Percentiles rank a stretch among this genome's conserved stretches.
Evolutionary conservation across 2,797 vertebrate genomes (phyloP).

Genomic region (Psittacula echo): DNA sequence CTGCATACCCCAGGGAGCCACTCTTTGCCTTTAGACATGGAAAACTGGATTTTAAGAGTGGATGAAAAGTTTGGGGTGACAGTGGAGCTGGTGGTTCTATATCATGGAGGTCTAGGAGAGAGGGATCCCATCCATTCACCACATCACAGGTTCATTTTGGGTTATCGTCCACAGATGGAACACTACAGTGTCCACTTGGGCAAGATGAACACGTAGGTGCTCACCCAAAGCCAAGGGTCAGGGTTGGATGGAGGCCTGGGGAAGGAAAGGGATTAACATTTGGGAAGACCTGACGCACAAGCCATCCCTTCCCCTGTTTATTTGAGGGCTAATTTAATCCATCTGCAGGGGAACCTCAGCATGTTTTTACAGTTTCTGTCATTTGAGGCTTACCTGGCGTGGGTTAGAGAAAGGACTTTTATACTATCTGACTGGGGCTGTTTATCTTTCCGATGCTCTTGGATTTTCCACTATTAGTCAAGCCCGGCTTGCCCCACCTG

Average conservation of each 20-base stretch:
- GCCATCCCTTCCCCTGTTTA: slow-evolving; percentile 57
- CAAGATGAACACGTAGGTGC: not conserved
- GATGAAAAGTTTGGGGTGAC: not conserved
- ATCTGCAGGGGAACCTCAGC: slow-evolving; percentile 72
- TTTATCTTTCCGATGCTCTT: slow-evolving; percentile 79
- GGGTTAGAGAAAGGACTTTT: slow-evolving; percentile 80
- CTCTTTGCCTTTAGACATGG: not conserved
- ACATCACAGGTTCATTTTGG: not conserved
- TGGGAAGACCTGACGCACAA: slow-evolving; percentile 27
- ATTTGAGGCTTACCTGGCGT: slow-evolving; percentile 78
- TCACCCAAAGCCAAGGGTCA: not conserved
- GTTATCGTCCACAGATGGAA: not conserved
- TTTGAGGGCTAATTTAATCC: slow-evolving; percentile 77
- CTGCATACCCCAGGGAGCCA: not conserved
- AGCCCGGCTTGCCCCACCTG: slow-evolving; percentile 64
- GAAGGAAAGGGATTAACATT: slow-evolving; percentile 59
- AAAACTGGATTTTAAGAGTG: not conserved
- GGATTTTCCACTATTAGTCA: slow-evolving; percentile 79
- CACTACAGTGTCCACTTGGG: not conserved
- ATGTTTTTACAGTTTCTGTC: slow-evolving; percentile 79
- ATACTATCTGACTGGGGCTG: slow-evolving; percentile 76
- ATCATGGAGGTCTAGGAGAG: not conserved
- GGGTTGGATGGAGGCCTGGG: not conserved
- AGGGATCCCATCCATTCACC: not conserved
- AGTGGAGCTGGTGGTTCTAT: not conserved